phyloP scores from a whole-genome alignment of 2,113 vertebrate species.

The Orthonyx spaldingii region DNA sequence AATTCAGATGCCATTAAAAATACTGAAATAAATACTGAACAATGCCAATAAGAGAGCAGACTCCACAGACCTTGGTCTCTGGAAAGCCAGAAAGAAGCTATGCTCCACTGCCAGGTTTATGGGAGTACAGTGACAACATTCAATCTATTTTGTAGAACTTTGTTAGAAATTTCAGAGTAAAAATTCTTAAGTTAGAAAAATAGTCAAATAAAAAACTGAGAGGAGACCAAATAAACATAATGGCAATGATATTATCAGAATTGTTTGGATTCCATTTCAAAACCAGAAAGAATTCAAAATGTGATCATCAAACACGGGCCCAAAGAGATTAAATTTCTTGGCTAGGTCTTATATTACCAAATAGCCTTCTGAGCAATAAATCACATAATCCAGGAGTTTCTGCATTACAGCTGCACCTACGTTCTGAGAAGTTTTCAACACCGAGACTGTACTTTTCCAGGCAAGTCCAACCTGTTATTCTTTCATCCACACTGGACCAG shows the following conservation, averaged over 20 bases:
- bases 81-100: not conserved
- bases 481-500: not conserved
- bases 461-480: not conserved
- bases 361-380: not conserved
- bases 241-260: not conserved
- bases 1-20: not conserved
- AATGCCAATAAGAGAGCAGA: not conserved
- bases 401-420: not conserved
- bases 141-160: not conserved
- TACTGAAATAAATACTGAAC: not conserved
- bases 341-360: not conserved
- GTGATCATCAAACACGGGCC: not conserved
- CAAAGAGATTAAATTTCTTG: not conserved
- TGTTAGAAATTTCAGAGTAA: not conserved
- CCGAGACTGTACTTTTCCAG: not conserved
- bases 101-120: not conserved
- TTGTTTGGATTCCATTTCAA: not conserved
- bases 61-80: not conserved
- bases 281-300: not conserved
- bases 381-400: not conserved
- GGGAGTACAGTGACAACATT: not conserved
- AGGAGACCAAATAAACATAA: not conserved
- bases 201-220: not conserved
- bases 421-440: not conserved
- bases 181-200: not conserved